Evolutionary conservation across 2,113 vertebrate species (phyloP).

Genomic region (Genyomyrus donnyi): DNA sequence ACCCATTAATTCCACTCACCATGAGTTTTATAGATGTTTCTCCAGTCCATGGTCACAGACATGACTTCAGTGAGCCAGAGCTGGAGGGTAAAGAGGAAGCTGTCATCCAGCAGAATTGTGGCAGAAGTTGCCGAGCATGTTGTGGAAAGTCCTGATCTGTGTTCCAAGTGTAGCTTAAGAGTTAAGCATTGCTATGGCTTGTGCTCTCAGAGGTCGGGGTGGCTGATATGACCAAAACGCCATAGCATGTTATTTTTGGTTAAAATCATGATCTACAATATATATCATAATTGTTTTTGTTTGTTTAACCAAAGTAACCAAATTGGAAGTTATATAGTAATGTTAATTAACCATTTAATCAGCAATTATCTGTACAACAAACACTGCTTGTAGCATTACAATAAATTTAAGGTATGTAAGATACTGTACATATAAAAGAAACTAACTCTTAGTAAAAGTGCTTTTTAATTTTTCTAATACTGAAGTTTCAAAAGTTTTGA

Average conservation of each 20-base stretch:
- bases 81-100: background rate
- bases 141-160: background rate
- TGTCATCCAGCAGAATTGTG: background rate
- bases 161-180: background rate
- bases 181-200: background rate
- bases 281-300: background rate
- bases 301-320: background rate
- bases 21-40: background rate
- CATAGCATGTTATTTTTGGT: background rate
- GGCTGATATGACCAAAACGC: background rate
- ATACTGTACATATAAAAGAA: background rate
- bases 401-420: background rate
- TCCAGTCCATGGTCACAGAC: background rate
- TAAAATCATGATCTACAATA: background rate
- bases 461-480: background rate
- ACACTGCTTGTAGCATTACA: background rate
- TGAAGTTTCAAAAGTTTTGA: background rate
- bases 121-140: background rate
- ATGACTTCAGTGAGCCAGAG: background rate
- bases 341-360: background rate
- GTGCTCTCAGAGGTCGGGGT: background rate
- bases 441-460: background rate
- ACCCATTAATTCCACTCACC: background rate
- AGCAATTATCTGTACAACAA: background rate
- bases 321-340: background rate